phyloP scores from a whole-genome alignment of 2,888 invertebrate genomes.

The Macrosiphum euphorbiae region DNA sequence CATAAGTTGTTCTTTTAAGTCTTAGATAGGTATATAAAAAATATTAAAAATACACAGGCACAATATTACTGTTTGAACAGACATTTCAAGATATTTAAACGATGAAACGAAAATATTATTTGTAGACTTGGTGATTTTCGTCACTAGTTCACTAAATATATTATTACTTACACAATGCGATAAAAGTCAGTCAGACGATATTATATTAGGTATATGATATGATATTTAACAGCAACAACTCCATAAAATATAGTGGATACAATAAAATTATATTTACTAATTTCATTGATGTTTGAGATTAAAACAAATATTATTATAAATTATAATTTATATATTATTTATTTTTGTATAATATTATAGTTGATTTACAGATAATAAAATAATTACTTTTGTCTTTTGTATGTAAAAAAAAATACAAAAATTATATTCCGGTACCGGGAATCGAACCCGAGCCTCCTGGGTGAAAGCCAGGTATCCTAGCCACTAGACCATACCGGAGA shows the following conservation, averaged over 20 bases:
- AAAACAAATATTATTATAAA: no score
- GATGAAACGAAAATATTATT: not conserved
- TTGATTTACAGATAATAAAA: not conserved
- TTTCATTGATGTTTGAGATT: no score
- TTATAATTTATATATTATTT: no score
- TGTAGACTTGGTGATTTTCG: no score
- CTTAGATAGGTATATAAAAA: not conserved
- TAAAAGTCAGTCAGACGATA: no score
- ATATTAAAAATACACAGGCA: not conserved
- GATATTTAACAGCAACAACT: no score
- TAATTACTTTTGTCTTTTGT: no score
- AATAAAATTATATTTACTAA: no score
- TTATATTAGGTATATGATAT: no score
- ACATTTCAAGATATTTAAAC: no score
- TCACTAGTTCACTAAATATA: not conserved
- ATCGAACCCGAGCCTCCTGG: conserved; percentile 82
- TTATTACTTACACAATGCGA: not conserved
- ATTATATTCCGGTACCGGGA: conserved; percentile 72
- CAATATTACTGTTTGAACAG: not conserved
- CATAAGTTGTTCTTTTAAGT: not conserved
- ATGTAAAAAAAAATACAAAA: not conserved
- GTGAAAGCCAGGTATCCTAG: conserved; percentile 77
- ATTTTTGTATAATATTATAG: not conserved
- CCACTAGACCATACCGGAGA: conserved; percentile 73
- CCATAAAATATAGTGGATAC: no score